These are phyloP conservation scores for Axinella damicornis DNA, from an alignment of 37 sponge, comb jelly and placozoan species.

Conservation along the genomic window DNA sequence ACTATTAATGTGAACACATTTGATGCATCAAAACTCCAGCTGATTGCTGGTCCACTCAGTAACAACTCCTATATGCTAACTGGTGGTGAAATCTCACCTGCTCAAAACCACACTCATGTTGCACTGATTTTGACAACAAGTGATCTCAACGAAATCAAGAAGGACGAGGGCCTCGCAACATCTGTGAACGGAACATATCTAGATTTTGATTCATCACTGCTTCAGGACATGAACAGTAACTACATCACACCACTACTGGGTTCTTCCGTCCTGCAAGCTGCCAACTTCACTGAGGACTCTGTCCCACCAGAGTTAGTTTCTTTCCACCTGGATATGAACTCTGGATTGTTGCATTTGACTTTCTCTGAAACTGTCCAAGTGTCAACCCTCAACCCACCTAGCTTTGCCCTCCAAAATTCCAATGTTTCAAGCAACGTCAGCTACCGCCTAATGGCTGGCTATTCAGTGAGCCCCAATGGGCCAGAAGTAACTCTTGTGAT, in stretches of 20 bases:
- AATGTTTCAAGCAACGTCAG: constrained; percentile 28
- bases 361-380: constrained; percentile 86
- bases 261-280: constrained; percentile 7
- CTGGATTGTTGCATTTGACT: constrained; percentile 70
- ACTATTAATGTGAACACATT: constrained; percentile 79
- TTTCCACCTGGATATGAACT: constrained; percentile 82
- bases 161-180: constrained; percentile 66
- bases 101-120: constrained; percentile 54
- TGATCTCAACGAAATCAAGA: constrained; percentile 93
- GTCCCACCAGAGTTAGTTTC: constrained; percentile 67
- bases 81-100: constrained; percentile 49
- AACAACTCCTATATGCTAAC: constrained; percentile 47
- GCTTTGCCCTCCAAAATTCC: constrained; percentile 50
- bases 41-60: constrained; percentile 16
- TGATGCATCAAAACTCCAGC: constrained; percentile 50
- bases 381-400: constrained; percentile 59
- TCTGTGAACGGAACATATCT: constrained; percentile 49
- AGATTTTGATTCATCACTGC: constrained; percentile 28
- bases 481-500: constrained; percentile 66
- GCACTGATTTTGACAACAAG: constrained; percentile 57
- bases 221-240: constrained; percentile 86
- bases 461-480: constrained; percentile 33
- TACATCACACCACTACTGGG: constrained; percentile 21
- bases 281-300: constrained; percentile 54
- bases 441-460: constrained; percentile 63